Base-by-base conservation (phyloP, 2,888 invertebrate species). In the Mythimna pallens region DNA sequence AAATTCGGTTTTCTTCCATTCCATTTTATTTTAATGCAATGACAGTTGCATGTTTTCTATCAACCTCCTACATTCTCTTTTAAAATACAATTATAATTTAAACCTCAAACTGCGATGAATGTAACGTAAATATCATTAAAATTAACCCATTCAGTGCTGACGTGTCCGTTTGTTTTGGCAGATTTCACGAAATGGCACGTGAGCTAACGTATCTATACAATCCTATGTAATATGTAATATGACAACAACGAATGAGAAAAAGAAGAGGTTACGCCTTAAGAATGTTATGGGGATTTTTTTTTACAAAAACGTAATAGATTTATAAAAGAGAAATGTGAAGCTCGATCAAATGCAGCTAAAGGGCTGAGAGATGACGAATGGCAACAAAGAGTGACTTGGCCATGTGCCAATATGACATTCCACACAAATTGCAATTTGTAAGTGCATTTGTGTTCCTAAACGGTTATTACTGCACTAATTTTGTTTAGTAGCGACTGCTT, bases 131-230 rank as follows among this genome's bases (percentile, higher is more conserved):
- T 43, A 36, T 36, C 40, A 36, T 61, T 61, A 20, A 40, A 61
- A 66, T 66, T 47, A 36, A 57, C 43, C 62, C 67, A 77, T 77
- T 74, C 55, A 74, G n/a, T 8, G 43, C 61, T 57, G 62, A 77
- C 66, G 67, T 43, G 62, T 52, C n/a, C 62, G 43, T 80, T 77
- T 55, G 54, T 80, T 80, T 77, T 77, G 77, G 77, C 77, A 80
- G 61, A 67, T 30, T 74, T 62, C 74, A 55, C 74, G 20, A 66
- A 80, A 52, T 47, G 30, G 55, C 77, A 77, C 77, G 80, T 77
- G 77, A 80, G 30, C 36, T 36, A 8, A 36, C 25, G 55, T n/a
- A 22, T 14, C 34, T 55, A 20, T 14, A 75, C 12, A 3, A 25
- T 52, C 22, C 50, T 43, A 34, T 59, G n/a, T n/a, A n/a, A n/a